phyloP scores from a whole-genome alignment of 2,888 invertebrate species.

The Pycnomerus fuliginosus region DNA sequence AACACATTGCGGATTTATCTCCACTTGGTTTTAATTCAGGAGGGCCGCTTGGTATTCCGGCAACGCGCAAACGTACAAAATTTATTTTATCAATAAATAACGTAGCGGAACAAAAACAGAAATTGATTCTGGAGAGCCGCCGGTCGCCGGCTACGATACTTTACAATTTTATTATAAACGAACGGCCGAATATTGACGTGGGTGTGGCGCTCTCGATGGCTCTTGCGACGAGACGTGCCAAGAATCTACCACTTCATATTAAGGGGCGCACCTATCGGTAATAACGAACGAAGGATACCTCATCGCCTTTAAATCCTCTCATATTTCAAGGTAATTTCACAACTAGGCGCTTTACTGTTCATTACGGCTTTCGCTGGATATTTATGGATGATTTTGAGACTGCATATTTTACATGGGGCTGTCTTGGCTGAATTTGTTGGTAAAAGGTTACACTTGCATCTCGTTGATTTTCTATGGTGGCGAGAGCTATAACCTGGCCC shows the following conservation, averaged over 20 bases:
- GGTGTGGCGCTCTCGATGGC: not conserved
- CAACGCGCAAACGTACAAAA: constrained; percentile 41
- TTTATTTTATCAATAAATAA: constrained; percentile 51
- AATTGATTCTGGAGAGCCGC: constrained; percentile 22
- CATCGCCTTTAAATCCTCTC: constrained; percentile 38
- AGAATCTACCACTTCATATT: constrained; percentile 33
- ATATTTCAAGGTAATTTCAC: constrained; percentile 45
- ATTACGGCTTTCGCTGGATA: constrained; percentile 46
- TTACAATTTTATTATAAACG: constrained; percentile 46
- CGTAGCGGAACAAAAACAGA: constrained; percentile 24
- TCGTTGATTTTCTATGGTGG: too few species aligned
- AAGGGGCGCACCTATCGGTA: constrained; percentile 19
- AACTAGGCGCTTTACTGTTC: constrained; percentile 44
- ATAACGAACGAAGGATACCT: constrained; percentile 23
- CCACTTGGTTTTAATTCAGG: constrained; percentile 6
- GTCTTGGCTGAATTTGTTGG: too few species aligned
- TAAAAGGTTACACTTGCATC: too few species aligned
- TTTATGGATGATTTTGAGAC: constrained; percentile 36
- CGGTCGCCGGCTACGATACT: constrained; percentile 30
- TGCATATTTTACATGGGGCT: constrained; percentile 44
- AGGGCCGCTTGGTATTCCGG: constrained; percentile 39
- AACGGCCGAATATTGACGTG: constrained; percentile 23
- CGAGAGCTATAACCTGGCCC: too few species aligned
- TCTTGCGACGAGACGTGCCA: constrained; percentile 34
- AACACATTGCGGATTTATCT: constrained; percentile 19